Percentiles rank a stretch among this genome's conserved stretches.
These are phyloP conservation scores for Gnatocerus cornutus DNA, from an alignment of 2,888 invertebrate species.

Conservation along the genomic window DNA sequence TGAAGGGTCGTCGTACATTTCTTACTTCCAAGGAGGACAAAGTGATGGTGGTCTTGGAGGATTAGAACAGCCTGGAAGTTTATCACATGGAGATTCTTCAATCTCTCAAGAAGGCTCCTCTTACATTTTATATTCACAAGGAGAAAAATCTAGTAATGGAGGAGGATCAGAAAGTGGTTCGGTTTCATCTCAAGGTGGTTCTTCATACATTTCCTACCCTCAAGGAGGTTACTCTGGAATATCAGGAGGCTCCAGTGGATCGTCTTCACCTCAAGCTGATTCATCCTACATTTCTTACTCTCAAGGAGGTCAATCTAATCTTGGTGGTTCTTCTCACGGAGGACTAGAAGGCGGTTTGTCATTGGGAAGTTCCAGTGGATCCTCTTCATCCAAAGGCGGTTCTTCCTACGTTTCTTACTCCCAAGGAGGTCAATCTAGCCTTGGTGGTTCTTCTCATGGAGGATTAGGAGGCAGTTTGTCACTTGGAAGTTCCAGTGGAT, in stretches of 20 bases:
- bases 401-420: not conserved
- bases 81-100: too few species aligned
- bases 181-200: not conserved
- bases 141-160: not conserved
- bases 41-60: too few species aligned
- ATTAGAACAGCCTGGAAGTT: too few species aligned
- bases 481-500: conserved; percentile 50
- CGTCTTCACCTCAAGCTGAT: not conserved
- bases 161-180: not conserved
- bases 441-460: not conserved
- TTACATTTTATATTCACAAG: not conserved
- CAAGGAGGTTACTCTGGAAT: not conserved
- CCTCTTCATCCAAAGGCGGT: not conserved
- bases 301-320: not conserved
- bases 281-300: not conserved
- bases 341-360: too few species aligned
- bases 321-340: too few species aligned
- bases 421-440: not conserved
- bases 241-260: not conserved
- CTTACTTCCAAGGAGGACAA: not conserved
- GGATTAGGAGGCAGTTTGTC: not conserved
- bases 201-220: not conserved
- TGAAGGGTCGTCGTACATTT: conserved; percentile 1
- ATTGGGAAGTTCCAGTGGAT: too few species aligned
- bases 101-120: not conserved